phyloP scores from a whole-genome alignment of 2,113 vertebrate genomes.

The Chrysemys picta region DNA sequence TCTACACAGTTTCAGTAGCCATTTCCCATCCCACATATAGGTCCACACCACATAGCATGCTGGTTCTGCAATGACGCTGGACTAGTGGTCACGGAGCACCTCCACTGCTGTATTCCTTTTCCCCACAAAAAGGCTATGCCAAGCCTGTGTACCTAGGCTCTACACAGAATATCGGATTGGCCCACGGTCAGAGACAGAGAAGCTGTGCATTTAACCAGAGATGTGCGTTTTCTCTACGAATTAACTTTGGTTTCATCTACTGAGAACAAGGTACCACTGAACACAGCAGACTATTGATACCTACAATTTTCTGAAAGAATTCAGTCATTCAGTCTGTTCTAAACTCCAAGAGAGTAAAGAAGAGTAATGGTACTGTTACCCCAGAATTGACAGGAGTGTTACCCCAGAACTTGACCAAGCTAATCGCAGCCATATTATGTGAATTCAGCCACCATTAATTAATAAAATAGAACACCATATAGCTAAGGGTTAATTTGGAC shows the following conservation, averaged over 20 bases:
- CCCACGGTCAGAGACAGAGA: fast-evolving
- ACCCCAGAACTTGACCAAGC: no score
- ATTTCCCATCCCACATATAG: background rate
- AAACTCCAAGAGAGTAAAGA: background rate
- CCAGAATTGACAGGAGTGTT: no score
- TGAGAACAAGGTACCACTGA: background rate
- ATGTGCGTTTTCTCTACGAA: background rate
- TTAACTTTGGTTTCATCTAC: background rate
- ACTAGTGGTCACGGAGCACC: background rate
- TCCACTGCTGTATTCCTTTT: fast-evolving
- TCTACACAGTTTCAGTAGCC: background rate
- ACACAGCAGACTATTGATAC: constrained; percentile 21
- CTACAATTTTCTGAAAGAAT: constrained; percentile 42
- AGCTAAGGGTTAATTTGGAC: no score
- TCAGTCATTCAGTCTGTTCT: constrained; percentile 37
- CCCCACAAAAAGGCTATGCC: background rate
- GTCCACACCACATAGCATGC: background rate
- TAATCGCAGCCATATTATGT: no score
- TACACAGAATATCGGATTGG: fast-evolving
- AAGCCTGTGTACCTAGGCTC: background rate
- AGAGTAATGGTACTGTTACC: background rate
- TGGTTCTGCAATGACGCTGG: background rate
- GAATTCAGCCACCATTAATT: no score
- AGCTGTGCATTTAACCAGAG: background rate
- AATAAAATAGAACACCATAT: no score